Conservation (phyloP, 2,797 vertebrate genomes). For the Acanthiza pusilla region DNA sequence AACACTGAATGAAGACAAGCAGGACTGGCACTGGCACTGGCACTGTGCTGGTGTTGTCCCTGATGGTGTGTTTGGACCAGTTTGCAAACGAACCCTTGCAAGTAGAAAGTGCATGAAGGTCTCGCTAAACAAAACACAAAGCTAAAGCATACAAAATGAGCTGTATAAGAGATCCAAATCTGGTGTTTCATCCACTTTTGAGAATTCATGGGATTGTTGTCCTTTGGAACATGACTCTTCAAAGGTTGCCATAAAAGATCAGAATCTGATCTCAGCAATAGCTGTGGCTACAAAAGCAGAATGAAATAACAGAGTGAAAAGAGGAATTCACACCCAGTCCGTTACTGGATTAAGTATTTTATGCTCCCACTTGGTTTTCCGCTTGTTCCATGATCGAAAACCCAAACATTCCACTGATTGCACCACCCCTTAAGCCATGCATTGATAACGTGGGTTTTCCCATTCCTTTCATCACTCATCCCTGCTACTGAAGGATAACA, state of each 20-base stretch:
- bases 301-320: background rate
- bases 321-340: background rate
- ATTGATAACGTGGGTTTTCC: rapidly evolving
- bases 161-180: background rate
- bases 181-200: background rate
- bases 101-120: background rate
- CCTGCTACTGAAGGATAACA: background rate
- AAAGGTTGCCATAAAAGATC: background rate
- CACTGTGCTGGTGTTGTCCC: background rate
- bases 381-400: background rate
- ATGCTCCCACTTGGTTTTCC: background rate
- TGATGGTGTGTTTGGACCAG: background rate
- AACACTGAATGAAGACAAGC: background rate
- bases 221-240: background rate
- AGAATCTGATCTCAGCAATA: background rate
- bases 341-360: background rate
- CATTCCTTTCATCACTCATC: background rate
- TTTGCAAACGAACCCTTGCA: background rate
- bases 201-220: background rate
- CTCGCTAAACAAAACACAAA: background rate
- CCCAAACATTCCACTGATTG: rapidly evolving
- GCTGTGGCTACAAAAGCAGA: background rate
- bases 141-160: background rate
- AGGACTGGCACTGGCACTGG: background rate
- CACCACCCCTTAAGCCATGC: background rate